Base-by-base conservation (phyloP, 2,797 vertebrate genomes). In the Salarias fasciatus region DNA sequence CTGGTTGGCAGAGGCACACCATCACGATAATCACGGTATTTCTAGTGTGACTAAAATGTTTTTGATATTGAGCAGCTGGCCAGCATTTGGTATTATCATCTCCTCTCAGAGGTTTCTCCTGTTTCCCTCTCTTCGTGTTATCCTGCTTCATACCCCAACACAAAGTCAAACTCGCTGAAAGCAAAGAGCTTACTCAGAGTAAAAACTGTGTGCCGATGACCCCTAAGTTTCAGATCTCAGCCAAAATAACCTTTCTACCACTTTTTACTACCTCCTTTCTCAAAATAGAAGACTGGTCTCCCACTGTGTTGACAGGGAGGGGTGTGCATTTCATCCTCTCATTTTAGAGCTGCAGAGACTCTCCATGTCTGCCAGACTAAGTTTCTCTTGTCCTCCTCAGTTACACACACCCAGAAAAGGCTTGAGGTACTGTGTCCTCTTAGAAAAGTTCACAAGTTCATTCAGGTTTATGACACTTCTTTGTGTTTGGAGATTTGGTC, bases 351-450 rank as follows among this genome's bases (percentile, higher is more conserved):
- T 65, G 67, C 54, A 74, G 46, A 51, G 68, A 77, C 75, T 54
- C 72, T 77, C 74, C 80, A 86, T 71, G 83, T 82, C 59, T 82
- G 76, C 63, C 69, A 42, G 9, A 36, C 58, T 72, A 36, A 0
- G 63, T 69, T 78, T 56, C 60, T 47, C 60, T 77, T 85, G 79
- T 84, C 85, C 69, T 79, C 50, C 82, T 84, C 77, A 72, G 82
- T 81, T 84, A 85, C 79, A 79, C 59, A 69, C 58, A 80, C 55
- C 35, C 29, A 41, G 62, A 72, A 35, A 63, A 64, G 57, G 56
- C 53, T 80, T 53, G 60, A 77, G 51, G 63, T 77, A 44, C 47
- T 8, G 38, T 9, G 28, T 54, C 82, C 61, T 12, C 66, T 68
- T 28, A 8, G 28, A 60, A 51, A 44, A 5, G 68, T 72, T 36